phyloP scores from a whole-genome alignment of 2,888 invertebrate genomes.

The Macrostomum cliftonense region DNA sequence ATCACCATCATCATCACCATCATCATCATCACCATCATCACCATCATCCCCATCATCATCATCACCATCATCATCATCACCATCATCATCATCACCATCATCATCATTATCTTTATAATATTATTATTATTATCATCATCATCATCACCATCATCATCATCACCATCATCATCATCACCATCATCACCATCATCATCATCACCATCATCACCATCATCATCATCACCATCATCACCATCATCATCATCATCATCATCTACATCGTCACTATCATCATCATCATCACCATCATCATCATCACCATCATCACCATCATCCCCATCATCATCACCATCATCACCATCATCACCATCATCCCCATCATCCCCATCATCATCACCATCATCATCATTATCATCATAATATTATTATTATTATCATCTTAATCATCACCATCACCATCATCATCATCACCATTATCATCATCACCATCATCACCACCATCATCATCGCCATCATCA shows the following conservation, averaged over 20 bases:
- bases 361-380: slow-evolving; percentile 14
- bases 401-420: too few relatives aligned
- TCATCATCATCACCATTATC: too few relatives aligned
- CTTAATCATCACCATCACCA: slow-evolving; percentile 31
- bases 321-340: slow-evolving; percentile 35
- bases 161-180: background rate
- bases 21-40: too few relatives aligned
- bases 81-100: slow-evolving; percentile 29
- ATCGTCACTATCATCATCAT: too few relatives aligned
- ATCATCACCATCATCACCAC: slow-evolving; percentile 17
- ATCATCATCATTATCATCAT: background rate
- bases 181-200: too few relatives aligned
- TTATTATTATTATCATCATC: too few relatives aligned
- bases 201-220: slow-evolving; percentile 15
- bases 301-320: slow-evolving; percentile 14
- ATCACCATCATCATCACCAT: background rate
- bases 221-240: slow-evolving; percentile 14
- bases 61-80: slow-evolving; percentile 14
- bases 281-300: too few relatives aligned
- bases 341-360: background rate
- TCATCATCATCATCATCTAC: slow-evolving; percentile 20
- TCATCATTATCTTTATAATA: slow-evolving; percentile 6
- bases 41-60: background rate
- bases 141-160: slow-evolving; percentile 14
- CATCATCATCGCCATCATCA: slow-evolving; percentile 30